Evolutionary conservation across 2,888 invertebrate genomes (phyloP).

Genomic region (Drosophila mulleri): DNA sequence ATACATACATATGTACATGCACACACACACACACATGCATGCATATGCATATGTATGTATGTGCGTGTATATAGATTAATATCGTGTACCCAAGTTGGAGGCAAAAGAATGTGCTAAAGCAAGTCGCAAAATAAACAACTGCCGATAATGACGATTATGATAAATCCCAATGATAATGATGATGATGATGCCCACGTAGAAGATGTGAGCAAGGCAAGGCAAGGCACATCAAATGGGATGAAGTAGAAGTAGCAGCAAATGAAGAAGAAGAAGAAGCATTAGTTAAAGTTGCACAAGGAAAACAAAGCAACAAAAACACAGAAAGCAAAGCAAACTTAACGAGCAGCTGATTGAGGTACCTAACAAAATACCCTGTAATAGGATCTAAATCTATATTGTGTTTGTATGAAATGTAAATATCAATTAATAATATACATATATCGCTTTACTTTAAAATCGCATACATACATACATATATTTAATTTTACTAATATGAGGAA

Average conservation of each 20-base stretch:
- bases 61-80: neutral
- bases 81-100: slow-evolving; percentile 10
- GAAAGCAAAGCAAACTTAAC: neutral
- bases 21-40: neutral
- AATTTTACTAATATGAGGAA: no score
- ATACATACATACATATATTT: no score
- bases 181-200: slow-evolving; percentile 35
- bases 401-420: no score
- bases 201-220: slow-evolving; percentile 29
- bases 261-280: slow-evolving; percentile 1
- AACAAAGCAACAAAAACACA: neutral
- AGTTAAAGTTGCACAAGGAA: slow-evolving; percentile 42
- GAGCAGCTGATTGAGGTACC: neutral
- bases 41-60: neutral
- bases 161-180: slow-evolving; percentile 22
- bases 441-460: no score
- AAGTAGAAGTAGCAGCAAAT: slow-evolving; percentile 10
- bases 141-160: slow-evolving; percentile 50
- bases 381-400: no score
- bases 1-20: neutral
- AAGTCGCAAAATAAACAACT: slow-evolving; percentile 54
- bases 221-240: slow-evolving; percentile 18
- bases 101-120: slow-evolving; percentile 39
- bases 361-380: neutral
- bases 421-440: no score